Base-by-base conservation (phyloP, 2,797 vertebrate species). In the Mus caroli region DNA sequence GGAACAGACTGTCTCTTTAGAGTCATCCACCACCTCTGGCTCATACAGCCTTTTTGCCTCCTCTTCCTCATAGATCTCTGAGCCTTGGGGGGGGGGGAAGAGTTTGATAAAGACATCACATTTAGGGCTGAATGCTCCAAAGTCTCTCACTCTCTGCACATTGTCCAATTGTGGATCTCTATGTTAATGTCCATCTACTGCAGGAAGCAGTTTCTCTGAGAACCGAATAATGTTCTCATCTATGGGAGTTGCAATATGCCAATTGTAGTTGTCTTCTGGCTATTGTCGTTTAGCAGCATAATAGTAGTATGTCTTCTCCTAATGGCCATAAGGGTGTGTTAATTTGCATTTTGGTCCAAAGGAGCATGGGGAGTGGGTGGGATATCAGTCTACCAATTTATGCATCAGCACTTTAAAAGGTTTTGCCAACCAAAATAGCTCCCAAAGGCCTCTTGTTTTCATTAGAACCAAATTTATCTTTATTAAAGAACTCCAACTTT, bases 401-500 rank as follows among this genome's bases (percentile, higher is more conserved):
- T 22, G 15, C 20, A 52, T 15, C n/a, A 80, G 54, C 28, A 56
- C 78, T 77, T 77, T 31, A 69, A 92, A 77, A 76, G n/a, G 2
- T 34, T 92, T 77, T 62, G 19, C 43, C 43, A 90, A 77, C 60
- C 52, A 12, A 73, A 87, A 87, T 24, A 54, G 31, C n/a, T 79
- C 20, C 50, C 67, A 31, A 56, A 89, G 46, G 3, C n/a, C 79
- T 80, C 67, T 87, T 62, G 3, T 58, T 95, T 95, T 92, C 24
- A 56, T 79, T 86, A 37, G 52, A 86, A 86, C 73, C 91, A 56
- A 52, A 73, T 80, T 94, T 89, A 75, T 69, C 67, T 92, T 92
- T 86, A 76, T 94, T 94, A 83, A 95, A 87, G 75, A 77, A 15
- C 20, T 90, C 34, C 26, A 92, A 82, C 43, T 34, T 75, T 92